These are phyloP conservation scores for Trilocha varians DNA, from an alignment of 2,888 invertebrate species.

Conservation along the genomic window DNA sequence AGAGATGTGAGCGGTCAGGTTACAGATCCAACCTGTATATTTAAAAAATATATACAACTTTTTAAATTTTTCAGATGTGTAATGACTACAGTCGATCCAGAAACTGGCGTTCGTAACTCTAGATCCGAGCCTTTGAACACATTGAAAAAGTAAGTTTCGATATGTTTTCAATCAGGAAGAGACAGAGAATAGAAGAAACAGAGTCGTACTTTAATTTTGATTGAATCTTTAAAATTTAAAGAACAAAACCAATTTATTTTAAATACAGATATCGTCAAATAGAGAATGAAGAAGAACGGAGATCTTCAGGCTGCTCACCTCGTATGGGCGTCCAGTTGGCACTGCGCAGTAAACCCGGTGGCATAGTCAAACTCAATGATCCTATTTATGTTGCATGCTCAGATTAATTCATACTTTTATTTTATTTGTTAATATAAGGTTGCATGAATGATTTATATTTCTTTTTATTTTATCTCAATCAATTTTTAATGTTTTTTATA, in stretches of 20 bases:
- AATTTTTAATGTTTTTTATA: too few species aligned
- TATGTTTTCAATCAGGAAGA: too few species aligned
- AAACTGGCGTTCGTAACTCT: slow-evolving; percentile 74
- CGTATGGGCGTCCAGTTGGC: slow-evolving; percentile 56
- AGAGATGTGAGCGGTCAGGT: too few species aligned
- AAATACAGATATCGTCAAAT: slow-evolving; percentile 46
- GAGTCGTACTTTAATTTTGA: too few species aligned
- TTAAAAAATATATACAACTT: too few species aligned
- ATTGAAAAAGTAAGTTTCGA: slow-evolving; percentile 69
- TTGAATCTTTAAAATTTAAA: too few species aligned
- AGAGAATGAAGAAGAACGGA: slow-evolving; percentile 29
- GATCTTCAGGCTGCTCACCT: slow-evolving; percentile 37
- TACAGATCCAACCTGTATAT: too few species aligned
- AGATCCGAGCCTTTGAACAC: slow-evolving; percentile 78
- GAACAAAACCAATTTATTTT: not conserved
- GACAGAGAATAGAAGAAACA: too few species aligned
- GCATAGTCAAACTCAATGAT: slow-evolving; percentile 35
- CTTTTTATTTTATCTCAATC: too few species aligned
- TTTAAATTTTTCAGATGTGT: slow-evolving; percentile 71
- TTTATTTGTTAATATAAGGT: slow-evolving; percentile 1
- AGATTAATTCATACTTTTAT: slow-evolving; percentile 1
- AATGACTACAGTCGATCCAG: slow-evolving; percentile 80
- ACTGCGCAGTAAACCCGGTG: slow-evolving; percentile 45
- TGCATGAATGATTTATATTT: too few species aligned
- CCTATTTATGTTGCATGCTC: slow-evolving; percentile 41